Evolutionary conservation across 2,113 vertebrate species (phyloP).

Genomic region (Tachycineta bicolor): DNA sequence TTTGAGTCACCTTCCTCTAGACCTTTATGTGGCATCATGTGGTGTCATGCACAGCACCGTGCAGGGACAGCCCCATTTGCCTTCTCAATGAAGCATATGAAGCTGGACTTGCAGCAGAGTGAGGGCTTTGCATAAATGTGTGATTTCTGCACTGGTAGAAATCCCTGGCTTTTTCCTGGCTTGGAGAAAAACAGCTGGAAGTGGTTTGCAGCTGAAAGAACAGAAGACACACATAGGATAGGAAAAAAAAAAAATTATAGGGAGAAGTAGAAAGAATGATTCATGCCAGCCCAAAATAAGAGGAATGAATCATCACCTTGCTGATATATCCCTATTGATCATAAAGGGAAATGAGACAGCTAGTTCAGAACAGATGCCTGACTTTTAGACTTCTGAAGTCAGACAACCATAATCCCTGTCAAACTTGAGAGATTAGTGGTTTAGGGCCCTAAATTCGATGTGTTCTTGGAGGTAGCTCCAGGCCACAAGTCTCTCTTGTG

Average conservation of each 20-base stretch:
- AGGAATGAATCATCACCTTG: constrained; percentile 47
- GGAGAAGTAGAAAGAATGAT: neutral
- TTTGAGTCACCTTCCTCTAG: neutral
- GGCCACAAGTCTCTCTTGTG: neutral
- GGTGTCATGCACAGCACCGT: neutral
- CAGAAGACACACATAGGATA: neutral
- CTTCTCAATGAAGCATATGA: neutral
- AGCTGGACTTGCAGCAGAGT: neutral
- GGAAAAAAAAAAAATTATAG: neutral
- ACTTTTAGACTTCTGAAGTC: constrained; percentile 41
- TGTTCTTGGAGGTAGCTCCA: neutral
- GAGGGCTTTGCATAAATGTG: neutral
- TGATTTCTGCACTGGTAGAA: neutral
- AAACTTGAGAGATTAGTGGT: constrained; percentile 16
- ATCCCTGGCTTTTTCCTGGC: neutral
- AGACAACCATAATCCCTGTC: neutral
- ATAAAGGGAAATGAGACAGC: constrained; percentile 58
- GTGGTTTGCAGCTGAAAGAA: neutral
- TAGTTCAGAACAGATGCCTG: constrained; percentile 9
- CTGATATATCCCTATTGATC: constrained; percentile 49
- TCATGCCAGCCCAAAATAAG: neutral
- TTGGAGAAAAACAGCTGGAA: constrained; percentile 4
- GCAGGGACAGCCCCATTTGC: neutral
- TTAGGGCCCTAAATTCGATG: neutral
- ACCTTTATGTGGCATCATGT: neutral